Percentiles rank a stretch among this genome's conserved stretches.
These are phyloP conservation scores for Saimiri boliviensis DNA, from an alignment of 2,113 vertebrate species.

Conservation along the genomic window DNA sequence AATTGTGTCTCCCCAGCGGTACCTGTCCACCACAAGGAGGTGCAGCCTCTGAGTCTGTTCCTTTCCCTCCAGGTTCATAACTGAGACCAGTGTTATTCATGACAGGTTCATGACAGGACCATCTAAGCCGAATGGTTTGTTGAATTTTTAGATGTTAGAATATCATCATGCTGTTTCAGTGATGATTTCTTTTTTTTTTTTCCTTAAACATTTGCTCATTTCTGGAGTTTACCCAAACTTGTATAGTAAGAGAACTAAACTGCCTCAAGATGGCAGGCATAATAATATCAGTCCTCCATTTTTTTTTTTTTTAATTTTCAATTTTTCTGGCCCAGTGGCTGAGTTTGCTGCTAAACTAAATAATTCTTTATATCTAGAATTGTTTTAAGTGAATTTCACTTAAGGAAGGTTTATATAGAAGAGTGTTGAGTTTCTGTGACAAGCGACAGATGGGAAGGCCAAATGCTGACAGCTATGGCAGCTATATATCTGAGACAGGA, in stretches of 20 bases:
- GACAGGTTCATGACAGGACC: background rate
- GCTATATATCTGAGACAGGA: constrained; percentile 71
- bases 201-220: constrained; percentile 73
- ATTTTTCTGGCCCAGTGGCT: constrained; percentile 54
- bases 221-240: constrained; percentile 60
- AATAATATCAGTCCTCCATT: constrained; percentile 31
- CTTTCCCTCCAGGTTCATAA: background rate
- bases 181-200: constrained; percentile 46
- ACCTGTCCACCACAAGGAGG: background rate
- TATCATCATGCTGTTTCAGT: constrained; percentile 42
- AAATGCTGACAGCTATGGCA: constrained; percentile 71
- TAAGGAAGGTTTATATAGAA: constrained; percentile 61
- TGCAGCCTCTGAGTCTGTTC: background rate
- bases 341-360: constrained; percentile 64
- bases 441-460: constrained; percentile 72
- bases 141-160: constrained; percentile 48
- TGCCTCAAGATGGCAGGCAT: constrained; percentile 58
- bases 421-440: constrained; percentile 60
- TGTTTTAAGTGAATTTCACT: constrained; percentile 61
- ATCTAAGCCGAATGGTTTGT: background rate
- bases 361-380: constrained; percentile 68
- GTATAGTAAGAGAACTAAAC: constrained; percentile 34
- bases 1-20: background rate
- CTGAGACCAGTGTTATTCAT: background rate
- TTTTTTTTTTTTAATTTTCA: constrained; percentile 38